Conservation (phyloP, 1,140 invertebrate species). For the Leptonema lineaticorne region DNA sequence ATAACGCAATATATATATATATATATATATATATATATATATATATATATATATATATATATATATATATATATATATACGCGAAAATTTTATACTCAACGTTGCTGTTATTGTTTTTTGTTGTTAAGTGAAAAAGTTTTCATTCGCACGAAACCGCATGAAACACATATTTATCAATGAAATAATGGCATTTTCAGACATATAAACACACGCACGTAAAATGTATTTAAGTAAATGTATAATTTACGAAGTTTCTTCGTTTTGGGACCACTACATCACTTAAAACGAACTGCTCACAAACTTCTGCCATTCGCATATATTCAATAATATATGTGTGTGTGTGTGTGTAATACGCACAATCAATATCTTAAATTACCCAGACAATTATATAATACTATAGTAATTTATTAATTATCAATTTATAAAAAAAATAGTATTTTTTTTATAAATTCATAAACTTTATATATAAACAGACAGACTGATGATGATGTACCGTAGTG, state of each 20-base stretch:
- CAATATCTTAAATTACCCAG: too few relatives aligned
- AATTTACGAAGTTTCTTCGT: slow-evolving; percentile 19
- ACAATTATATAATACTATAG: too few relatives aligned
- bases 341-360: neutral
- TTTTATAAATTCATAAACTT: too few relatives aligned
- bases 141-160: neutral
- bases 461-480: too few relatives aligned
- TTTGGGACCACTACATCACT: slow-evolving; percentile 14
- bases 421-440: too few relatives aligned
- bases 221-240: neutral
- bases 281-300: slow-evolving; percentile 4
- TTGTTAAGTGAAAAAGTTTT: slow-evolving; percentile 13
- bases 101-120: too few relatives aligned
- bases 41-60: neutral
- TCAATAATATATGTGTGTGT: neutral
- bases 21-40: neutral
- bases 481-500: too few relatives aligned
- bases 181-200: neutral
- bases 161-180: slow-evolving; percentile 4
- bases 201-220: too few relatives aligned
- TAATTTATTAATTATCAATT: too few relatives aligned
- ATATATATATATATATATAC: neutral
- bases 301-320: neutral
- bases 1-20: neutral
- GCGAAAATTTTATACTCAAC: too few relatives aligned